phyloP scores from a whole-genome alignment of 2,888 invertebrate species.

The Taphrorychus bicolor region DNA sequence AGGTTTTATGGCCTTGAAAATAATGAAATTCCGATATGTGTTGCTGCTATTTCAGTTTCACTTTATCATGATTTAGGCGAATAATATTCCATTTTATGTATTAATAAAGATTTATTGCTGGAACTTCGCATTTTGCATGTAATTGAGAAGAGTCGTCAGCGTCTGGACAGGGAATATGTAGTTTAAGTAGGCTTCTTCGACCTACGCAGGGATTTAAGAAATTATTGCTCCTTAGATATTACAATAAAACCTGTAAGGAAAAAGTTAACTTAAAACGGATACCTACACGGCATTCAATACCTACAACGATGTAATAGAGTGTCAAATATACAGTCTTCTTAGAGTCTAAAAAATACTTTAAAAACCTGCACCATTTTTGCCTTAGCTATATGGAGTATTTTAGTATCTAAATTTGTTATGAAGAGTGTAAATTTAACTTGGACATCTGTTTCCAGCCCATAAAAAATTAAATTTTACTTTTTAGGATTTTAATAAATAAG shows the following conservation, averaged over 20 bases:
- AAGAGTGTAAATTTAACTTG: too few relatives aligned
- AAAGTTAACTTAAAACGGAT: too few relatives aligned
- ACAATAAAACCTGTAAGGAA: slow-evolving; percentile 35
- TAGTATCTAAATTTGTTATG: too few relatives aligned
- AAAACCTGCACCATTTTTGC: too few relatives aligned
- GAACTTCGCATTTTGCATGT: slow-evolving; percentile 49
- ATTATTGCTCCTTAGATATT: slow-evolving; percentile 33
- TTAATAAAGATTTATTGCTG: slow-evolving; percentile 50
- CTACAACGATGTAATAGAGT: too few relatives aligned
- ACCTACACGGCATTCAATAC: too few relatives aligned
- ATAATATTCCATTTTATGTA: slow-evolving; percentile 25
- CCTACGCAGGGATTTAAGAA: slow-evolving; percentile 47
- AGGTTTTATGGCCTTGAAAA: background rate
- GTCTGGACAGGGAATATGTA: slow-evolving; percentile 43
- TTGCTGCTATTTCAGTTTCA: background rate
- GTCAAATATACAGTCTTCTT: too few relatives aligned
- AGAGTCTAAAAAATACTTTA: too few relatives aligned
- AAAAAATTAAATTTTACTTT: too few relatives aligned
- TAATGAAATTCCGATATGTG: background rate
- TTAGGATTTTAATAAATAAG: too few relatives aligned
- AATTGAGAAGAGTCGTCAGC: slow-evolving; percentile 49
- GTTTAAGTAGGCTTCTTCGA: slow-evolving; percentile 47
- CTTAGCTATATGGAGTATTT: too few relatives aligned
- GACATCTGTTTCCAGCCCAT: too few relatives aligned
- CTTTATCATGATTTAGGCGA: slow-evolving; percentile 15